Base-by-base conservation (phyloP, 2,888 invertebrate genomes). In the Eupeodes luniger region DNA sequence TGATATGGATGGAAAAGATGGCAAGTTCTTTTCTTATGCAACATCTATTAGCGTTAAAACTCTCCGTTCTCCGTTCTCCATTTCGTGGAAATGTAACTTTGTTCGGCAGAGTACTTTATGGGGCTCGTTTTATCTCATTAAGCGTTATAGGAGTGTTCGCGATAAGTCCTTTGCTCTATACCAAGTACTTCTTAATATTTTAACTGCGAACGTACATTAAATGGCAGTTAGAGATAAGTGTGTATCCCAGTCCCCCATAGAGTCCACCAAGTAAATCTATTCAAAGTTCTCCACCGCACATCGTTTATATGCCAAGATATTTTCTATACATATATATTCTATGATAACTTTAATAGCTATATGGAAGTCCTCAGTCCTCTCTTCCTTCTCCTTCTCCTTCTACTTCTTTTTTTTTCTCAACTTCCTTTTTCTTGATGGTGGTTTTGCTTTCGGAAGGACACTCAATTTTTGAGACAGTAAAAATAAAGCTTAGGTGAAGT, bases 141-240 rank as follows among this genome's bases (percentile, higher is more conserved):
- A 66, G 80, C 59, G 67, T 81, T 61, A 74, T 44, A 67, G 57
- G 69, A 78, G 77, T 81, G 62, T 47, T 78, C 70, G 77, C 67
- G 59, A 49, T 47, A 64, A 81, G 55, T 57, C 36, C 74, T 67
- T 44, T 61, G 51, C 72, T 53, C 62, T 27, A 55, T 40, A 55
- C 59, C 57, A 72, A 44, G 76, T 57, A 40, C 80, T 66, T 72
- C 72, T 87, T 84, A 84, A 77, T 81, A 85, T 77, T 88, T 85
- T 88, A 85, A 85, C 78, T 72, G 78, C 85, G 78, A 88, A 74
- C 77, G 67, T 85, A 78, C 78, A 88, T 85, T 85, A 88, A 88
- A 85, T 78, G 85, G 74, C 88, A 85, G 81, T 88, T 88, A 88
- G 81, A 75, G 88, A 78, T 84, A 83, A 87, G 84, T 83, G 84